These are phyloP conservation scores for Choreutis nemorana DNA, from an alignment of 2,888 invertebrate species.

Conservation along the genomic window DNA sequence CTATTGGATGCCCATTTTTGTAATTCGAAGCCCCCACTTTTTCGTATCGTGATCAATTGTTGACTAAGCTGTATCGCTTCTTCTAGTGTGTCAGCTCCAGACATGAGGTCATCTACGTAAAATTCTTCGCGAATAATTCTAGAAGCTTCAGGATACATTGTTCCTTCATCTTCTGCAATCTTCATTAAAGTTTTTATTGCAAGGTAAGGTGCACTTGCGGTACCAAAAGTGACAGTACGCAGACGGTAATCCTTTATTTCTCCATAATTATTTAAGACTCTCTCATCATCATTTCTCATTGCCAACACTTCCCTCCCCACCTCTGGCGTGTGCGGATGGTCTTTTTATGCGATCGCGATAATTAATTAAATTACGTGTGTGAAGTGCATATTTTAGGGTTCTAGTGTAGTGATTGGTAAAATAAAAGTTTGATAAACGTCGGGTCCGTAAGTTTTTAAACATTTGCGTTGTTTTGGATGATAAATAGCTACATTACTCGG, in stretches of 20 bases:
- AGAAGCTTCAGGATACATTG: slow-evolving; percentile 4
- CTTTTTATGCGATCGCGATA: too few species aligned
- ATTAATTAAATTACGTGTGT: too few species aligned
- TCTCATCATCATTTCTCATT: slow-evolving; percentile 16
- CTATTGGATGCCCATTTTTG: slow-evolving; percentile 9
- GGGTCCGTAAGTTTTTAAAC: too few species aligned
- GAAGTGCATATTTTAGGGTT: too few species aligned
- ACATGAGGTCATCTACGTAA: background rate
- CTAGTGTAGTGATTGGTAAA: too few species aligned
- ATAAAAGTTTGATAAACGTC: too few species aligned
- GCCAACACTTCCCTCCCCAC: slow-evolving; percentile 14
- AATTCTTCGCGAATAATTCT: slow-evolving; percentile 2
- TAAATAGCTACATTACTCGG: too few species aligned
- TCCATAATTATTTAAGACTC: slow-evolving; percentile 15
- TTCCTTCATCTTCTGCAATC: slow-evolving; percentile 5
- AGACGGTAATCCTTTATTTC: slow-evolving; percentile 12
- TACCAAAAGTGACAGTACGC: slow-evolving; percentile 15
- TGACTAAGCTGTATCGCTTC: background rate
- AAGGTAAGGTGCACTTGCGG: slow-evolving; percentile 5
- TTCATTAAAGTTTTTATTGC: slow-evolving; percentile 6
- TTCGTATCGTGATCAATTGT: background rate
- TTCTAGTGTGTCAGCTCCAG: slow-evolving; percentile 2
- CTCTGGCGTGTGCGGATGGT: too few species aligned
- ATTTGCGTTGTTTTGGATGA: too few species aligned
- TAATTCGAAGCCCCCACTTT: slow-evolving; percentile 2